Percentiles rank a stretch among this genome's conserved stretches.
These are phyloP conservation scores for Danionella dracula DNA, from an alignment of 2,797 vertebrate genomes.

Conservation along the genomic window DNA sequence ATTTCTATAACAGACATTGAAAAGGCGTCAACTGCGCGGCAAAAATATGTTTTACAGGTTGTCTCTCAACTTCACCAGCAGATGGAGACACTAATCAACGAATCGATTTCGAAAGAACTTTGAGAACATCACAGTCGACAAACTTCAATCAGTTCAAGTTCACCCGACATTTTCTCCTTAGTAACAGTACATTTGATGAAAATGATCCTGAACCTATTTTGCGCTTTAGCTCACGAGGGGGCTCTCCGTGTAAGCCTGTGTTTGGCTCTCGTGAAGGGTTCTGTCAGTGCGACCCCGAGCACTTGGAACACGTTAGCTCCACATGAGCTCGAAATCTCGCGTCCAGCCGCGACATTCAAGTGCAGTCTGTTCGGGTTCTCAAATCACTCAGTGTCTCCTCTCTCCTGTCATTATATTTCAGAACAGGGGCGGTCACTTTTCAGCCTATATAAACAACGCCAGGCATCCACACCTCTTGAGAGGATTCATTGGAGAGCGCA, in stretches of 20 bases:
- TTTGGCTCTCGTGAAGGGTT: too few relatives aligned
- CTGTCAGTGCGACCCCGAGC: too few relatives aligned
- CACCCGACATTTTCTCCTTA: too few relatives aligned
- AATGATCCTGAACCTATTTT: too few relatives aligned
- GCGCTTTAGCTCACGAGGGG: too few relatives aligned
- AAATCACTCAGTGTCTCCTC: background rate
- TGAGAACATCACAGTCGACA: too few relatives aligned
- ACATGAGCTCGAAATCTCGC: background rate
- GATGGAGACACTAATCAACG: background rate
- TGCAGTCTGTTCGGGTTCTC: background rate
- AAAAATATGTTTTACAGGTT: too few relatives aligned
- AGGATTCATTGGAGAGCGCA: background rate
- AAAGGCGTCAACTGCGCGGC: too few relatives aligned
- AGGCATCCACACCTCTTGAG: conserved; percentile 13
- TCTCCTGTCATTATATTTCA: background rate
- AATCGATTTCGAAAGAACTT: background rate
- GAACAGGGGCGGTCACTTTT: conserved; percentile 62
- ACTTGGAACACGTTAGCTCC: too few relatives aligned
- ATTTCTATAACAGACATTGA: too few relatives aligned
- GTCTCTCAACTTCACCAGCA: background rate
- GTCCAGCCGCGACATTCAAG: background rate
- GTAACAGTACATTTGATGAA: too few relatives aligned
- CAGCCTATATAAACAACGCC: conserved; percentile 47
- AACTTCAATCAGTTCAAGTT: background rate
- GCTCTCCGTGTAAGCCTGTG: too few relatives aligned